Conservation (phyloP, 2,113 vertebrate species). For the Pedetes capensis region DNA sequence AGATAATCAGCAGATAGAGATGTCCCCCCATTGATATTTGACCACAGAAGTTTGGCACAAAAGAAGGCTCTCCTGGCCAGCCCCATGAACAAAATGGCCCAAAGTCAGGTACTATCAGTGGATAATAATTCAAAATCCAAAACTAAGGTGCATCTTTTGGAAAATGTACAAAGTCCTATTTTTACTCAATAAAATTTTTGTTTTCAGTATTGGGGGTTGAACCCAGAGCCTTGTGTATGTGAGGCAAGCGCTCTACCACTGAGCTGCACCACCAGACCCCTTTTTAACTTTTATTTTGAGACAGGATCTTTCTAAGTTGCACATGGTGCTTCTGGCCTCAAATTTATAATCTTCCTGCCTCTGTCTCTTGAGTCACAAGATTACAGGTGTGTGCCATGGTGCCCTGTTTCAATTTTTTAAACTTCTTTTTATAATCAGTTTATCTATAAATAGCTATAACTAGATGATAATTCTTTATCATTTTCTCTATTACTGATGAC, state of each 20-base stretch:
- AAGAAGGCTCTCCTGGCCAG: conserved; percentile 34
- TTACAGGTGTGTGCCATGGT: too few relatives aligned
- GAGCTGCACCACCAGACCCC: too few relatives aligned
- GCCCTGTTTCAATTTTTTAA: too few relatives aligned
- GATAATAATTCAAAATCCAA: conserved; percentile 3
- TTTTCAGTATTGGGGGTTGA: too few relatives aligned
- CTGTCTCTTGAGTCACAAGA: too few relatives aligned
- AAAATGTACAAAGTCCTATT: background rate
- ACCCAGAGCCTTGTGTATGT: too few relatives aligned
- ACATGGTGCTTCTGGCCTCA: too few relatives aligned
- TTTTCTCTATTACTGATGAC: background rate
- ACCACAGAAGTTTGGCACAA: conserved; percentile 55
- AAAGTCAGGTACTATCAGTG: conserved; percentile 31
- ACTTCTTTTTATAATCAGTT: conserved; percentile 19
- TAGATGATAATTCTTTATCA: background rate
- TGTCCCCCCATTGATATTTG: conserved; percentile 37
- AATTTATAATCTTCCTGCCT: too few relatives aligned
- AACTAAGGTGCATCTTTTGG: background rate
- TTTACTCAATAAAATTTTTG: conserved; percentile 13
- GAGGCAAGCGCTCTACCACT: too few relatives aligned
- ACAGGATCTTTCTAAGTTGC: too few relatives aligned
- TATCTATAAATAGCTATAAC: background rate
- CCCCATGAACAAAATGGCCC: conserved; percentile 30
- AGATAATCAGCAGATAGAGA: conserved; percentile 9
- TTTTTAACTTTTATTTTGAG: too few relatives aligned